Conservation (phyloP, 1,140 invertebrate genomes). For the Branchinecta lindahli region DNA sequence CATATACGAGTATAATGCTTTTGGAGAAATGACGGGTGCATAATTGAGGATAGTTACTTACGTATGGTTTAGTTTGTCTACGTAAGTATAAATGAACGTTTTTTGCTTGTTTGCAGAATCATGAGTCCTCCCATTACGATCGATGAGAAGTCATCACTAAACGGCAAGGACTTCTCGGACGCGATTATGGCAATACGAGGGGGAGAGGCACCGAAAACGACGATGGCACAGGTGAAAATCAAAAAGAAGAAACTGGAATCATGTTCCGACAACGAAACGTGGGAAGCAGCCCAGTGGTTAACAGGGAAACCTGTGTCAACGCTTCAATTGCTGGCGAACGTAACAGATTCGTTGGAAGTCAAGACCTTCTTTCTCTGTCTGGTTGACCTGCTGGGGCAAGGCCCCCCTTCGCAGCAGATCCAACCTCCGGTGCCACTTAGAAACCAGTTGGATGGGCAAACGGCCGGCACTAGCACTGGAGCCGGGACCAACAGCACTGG, state of each 20-base stretch:
- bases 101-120: too few species aligned
- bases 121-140: neutral
- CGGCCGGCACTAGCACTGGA: neutral
- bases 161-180: neutral
- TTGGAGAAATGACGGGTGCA: too few species aligned
- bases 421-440: neutral
- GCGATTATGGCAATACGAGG: neutral
- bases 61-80: too few species aligned
- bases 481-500: too few species aligned
- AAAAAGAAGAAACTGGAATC: neutral
- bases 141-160: neutral
- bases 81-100: too few species aligned
- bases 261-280: neutral
- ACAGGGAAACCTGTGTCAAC: neutral
- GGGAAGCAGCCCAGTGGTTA: neutral
- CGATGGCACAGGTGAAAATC: neutral
- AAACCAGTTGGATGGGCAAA: neutral
- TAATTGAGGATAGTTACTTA: too few species aligned
- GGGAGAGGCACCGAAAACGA: neutral
- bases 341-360: neutral
- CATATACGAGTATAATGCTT: too few species aligned
- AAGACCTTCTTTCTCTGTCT: neutral
- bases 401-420: neutral
- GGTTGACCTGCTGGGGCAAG: neutral
- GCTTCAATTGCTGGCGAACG: neutral